Conservation (phyloP, 2,113 vertebrate species). For the human region DNA sequence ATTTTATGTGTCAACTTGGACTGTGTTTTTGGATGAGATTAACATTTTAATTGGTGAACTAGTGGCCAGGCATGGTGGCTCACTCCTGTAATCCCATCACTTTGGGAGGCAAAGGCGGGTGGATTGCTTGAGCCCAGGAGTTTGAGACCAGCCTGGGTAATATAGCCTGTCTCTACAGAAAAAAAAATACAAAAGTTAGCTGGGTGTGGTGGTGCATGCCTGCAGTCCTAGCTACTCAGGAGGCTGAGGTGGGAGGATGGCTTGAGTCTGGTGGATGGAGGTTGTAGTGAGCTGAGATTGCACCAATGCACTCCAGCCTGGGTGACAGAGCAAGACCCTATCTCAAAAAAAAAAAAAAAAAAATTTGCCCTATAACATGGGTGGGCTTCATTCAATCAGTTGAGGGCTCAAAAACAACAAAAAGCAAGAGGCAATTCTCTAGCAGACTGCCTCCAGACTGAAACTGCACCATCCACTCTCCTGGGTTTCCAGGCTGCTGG, state of each 20-base stretch:
- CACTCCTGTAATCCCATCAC: background rate
- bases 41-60: conserved; percentile 37
- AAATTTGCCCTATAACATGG: background rate
- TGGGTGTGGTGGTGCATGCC: background rate
- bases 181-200: background rate
- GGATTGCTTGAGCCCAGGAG: background rate
- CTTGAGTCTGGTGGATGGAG: background rate
- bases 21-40: background rate
- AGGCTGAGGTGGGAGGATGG: background rate
- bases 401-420: background rate
- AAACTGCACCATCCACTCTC: background rate
- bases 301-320: background rate
- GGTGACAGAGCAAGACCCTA: background rate
- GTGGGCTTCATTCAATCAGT: background rate
- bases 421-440: background rate
- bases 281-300: background rate
- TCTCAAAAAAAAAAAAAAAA: background rate
- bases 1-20: background rate
- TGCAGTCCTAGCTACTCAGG: background rate
- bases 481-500: background rate
- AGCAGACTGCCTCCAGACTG: background rate
- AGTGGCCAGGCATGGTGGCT: background rate
- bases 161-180: background rate
- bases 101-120: background rate
- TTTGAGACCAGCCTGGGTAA: background rate